Conservation (phyloP, 2,113 vertebrate genomes). For the Pluvialis apricaria region DNA sequence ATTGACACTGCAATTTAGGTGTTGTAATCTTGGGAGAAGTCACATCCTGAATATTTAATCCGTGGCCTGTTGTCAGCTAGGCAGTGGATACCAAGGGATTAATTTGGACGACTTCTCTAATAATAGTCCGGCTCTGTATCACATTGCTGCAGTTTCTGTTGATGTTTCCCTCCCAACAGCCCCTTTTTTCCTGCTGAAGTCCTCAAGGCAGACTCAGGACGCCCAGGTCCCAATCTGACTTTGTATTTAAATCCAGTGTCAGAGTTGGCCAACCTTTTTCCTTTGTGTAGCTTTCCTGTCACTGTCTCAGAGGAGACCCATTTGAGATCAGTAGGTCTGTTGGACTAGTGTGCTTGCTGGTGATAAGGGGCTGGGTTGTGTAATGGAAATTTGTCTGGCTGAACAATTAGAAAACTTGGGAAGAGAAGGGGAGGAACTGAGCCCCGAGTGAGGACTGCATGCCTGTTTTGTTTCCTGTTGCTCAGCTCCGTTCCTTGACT, state of each 20-base stretch:
- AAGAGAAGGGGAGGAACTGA: background rate
- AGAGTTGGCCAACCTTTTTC: background rate
- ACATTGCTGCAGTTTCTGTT: background rate
- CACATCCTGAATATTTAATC: background rate
- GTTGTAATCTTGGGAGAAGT: background rate
- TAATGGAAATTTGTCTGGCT: constrained; percentile 15
- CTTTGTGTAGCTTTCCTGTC: constrained; percentile 14
- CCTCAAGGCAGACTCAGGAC: background rate
- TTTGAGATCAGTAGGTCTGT: background rate
- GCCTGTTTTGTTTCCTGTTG: background rate
- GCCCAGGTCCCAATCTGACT: background rate
- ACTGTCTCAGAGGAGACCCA: background rate
- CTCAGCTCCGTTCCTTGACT: background rate
- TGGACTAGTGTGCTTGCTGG: background rate
- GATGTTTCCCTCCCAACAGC: background rate
- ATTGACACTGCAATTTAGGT: background rate
- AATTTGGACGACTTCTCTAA: background rate
- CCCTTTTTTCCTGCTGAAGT: background rate
- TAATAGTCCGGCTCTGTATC: background rate
- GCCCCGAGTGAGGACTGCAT: background rate
- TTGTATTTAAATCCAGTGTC: background rate
- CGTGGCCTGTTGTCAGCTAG: background rate
- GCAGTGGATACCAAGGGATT: background rate
- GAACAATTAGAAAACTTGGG: background rate
- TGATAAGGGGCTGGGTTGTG: constrained; percentile 5